Base-by-base conservation (phyloP, 1,140 invertebrate genomes). In the Pissodes strobi region DNA sequence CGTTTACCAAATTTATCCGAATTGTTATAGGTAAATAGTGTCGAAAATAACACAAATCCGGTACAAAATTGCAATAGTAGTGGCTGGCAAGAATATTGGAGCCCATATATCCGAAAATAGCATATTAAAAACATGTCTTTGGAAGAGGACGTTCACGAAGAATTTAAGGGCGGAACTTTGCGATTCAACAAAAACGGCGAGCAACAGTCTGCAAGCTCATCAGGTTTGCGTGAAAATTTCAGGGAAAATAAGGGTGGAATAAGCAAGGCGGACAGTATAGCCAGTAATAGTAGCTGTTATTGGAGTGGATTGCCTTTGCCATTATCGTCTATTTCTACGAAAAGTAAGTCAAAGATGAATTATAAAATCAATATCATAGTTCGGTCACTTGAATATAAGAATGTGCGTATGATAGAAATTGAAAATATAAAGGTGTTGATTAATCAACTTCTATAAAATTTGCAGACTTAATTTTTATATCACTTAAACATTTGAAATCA, bases 151-250 rank as follows among this genome's bases (percentile, higher is more conserved):
- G 60, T 73, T 19, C 66, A 69, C 18, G 70, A 73, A 18, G 73
- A 74, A 68, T 77, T 77, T 62, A 72, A 68, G 64, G 74, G 74
- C 18, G 71, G 72, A 25, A 74, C 70, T 34, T 67, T 76, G 58
- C 55, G 69, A 66, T 68, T 77, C 25, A 68, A 63, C 58, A 67
- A 67, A 41, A 43, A 41, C 30, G 48, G 48, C 13, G 61, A 64
- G 61, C 61, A 64, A 64, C 61, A 64, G 61, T 56, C 61, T 34
- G 61, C 52, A 34, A 19, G 51, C n/a, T 55, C 61, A 55, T 64
- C 61, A 56, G 61, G 61, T 48, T 39, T 56, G 30, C 57, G 55
- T 52, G 58, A 45, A 15, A 64, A 34, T 68, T 60, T 46, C 39
- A 38, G 39, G 45, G 56, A 56, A 61, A 64, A 58, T 25, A 64